Conservation (phyloP, 2,797 vertebrate species). For the Oreochromis grahami region DNA sequence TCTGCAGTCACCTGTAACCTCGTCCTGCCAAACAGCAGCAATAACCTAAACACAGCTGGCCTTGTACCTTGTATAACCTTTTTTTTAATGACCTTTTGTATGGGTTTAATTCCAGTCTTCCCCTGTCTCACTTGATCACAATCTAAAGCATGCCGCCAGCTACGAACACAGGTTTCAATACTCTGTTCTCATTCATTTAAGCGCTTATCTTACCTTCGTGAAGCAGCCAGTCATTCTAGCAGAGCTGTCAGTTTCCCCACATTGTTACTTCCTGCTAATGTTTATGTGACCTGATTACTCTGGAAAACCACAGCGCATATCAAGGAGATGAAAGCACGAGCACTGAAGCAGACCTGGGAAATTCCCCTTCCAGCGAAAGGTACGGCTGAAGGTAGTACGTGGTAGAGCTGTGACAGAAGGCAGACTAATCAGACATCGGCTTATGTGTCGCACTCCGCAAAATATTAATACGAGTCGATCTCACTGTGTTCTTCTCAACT, state of each 20-base stretch:
- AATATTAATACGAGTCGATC: not conserved
- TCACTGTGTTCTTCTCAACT: not conserved
- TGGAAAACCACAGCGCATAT: not conserved
- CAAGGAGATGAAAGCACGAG: not conserved
- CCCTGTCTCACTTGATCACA: not conserved
- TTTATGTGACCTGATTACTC: not conserved
- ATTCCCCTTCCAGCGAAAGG: not conserved
- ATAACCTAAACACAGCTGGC: not conserved
- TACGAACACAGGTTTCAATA: not conserved
- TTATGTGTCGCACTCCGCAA: not conserved
- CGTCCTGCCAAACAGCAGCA: not conserved
- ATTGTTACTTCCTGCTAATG: not conserved
- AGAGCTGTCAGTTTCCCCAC: not conserved
- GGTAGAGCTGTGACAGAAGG: not conserved
- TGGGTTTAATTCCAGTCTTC: not conserved
- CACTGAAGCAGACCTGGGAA: not conserved
- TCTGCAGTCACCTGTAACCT: not conserved
- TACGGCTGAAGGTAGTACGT: not conserved
- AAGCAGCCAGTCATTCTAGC: not conserved
- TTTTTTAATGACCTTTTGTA: not conserved
- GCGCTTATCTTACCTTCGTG: not conserved
- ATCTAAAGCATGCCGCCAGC: not conserved
- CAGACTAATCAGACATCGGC: not conserved
- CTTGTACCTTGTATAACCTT: not conserved
- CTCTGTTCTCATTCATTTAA: not conserved